These are phyloP conservation scores for Uloborus plumipes DNA, from an alignment of 2,888 invertebrate species.

Conservation along the genomic window DNA sequence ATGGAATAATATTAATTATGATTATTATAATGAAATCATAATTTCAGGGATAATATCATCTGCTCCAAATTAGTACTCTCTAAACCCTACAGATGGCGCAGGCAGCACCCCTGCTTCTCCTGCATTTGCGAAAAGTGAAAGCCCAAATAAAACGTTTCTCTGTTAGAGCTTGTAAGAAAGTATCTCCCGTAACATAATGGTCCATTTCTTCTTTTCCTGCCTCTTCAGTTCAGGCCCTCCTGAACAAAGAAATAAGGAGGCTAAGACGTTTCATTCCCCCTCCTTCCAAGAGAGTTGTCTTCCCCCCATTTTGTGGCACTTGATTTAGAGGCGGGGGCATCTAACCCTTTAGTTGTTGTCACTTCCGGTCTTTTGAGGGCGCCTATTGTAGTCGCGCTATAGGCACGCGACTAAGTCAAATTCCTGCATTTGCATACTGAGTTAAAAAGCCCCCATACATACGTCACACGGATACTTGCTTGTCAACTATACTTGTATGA, in stretches of 20 bases:
- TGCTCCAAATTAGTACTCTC: too few species aligned
- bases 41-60: too few species aligned
- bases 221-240: constrained; percentile 33
- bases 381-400: constrained; percentile 7
- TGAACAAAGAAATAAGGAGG: constrained; percentile 25
- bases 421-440: constrained; percentile 55
- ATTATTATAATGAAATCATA: too few species aligned
- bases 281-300: not conserved
- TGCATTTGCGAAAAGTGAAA: constrained; percentile 10
- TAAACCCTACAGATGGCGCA: constrained; percentile 24
- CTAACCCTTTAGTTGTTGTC: constrained; percentile 62
- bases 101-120: not conserved
- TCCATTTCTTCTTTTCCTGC: constrained; percentile 50
- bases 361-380: constrained; percentile 59
- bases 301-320: constrained; percentile 34
- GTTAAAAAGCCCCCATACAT: constrained; percentile 17
- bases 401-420: constrained; percentile 47
- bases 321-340: constrained; percentile 57
- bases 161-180: constrained; percentile 14
- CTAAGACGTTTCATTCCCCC: constrained; percentile 29
- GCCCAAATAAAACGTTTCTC: constrained; percentile 26
- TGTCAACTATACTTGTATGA: constrained; percentile 38
- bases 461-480: constrained; percentile 51
- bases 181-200: constrained; percentile 57
- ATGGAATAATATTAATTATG: too few species aligned